phyloP scores from a whole-genome alignment of 2,888 invertebrate species.

The Piscicola geometra region DNA sequence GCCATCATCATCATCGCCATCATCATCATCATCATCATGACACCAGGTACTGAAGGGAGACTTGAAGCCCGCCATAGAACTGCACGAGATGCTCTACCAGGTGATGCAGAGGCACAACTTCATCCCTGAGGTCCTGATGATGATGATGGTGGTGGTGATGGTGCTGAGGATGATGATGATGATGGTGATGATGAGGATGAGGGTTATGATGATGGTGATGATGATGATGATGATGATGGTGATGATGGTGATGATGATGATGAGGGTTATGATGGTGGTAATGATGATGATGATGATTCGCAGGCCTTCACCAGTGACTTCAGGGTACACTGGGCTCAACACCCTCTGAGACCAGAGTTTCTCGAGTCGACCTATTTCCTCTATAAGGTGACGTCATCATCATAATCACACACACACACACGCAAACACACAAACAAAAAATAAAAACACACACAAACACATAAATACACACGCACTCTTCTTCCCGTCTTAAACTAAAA shows the following conservation, averaged over 20 bases:
- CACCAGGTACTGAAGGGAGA: constrained; percentile 78
- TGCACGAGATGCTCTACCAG: constrained; percentile 96
- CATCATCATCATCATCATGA: constrained; percentile 14
- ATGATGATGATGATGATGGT: constrained; percentile 29
- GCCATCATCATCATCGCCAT: constrained; percentile 18
- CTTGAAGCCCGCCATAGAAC: constrained; percentile 93
- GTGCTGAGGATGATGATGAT: not conserved
- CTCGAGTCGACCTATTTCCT: constrained; percentile 95
- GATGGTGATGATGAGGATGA: not conserved
- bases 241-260: constrained; percentile 26
- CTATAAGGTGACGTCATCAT: constrained; percentile 61
- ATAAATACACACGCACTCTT: not conserved
- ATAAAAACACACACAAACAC: too few species aligned
- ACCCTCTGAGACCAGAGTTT: constrained; percentile 92
- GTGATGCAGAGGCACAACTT: constrained; percentile 96
- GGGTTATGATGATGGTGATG: constrained; percentile 15
- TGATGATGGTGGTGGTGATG: not conserved
- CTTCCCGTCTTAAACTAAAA: too few species aligned
- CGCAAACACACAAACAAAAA: too few species aligned
- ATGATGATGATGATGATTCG: constrained; percentile 27
- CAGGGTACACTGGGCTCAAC: constrained; percentile 96
- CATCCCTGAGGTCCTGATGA: constrained; percentile 70
- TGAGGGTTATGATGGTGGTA: not conserved
- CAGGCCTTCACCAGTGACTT: constrained; percentile 93
- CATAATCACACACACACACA: too few species aligned